Percentiles rank a stretch among this genome's conserved stretches.
Conservation (phyloP, 2,888 invertebrate genomes). For the Cephus rjabovi region DNA sequence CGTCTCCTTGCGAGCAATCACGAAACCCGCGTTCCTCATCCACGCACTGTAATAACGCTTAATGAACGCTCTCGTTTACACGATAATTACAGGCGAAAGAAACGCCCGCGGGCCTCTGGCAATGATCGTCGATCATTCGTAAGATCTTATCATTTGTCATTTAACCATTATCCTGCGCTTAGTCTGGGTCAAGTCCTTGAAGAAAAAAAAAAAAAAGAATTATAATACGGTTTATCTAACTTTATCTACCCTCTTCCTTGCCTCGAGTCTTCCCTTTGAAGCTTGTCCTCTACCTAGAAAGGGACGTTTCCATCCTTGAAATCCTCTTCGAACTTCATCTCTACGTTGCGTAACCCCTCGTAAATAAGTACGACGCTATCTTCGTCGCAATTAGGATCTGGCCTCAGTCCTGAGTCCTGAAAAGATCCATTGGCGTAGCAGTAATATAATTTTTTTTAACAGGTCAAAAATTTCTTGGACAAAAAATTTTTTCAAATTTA, state of each 20-base stretch:
- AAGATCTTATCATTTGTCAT: not conserved
- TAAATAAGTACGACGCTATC: conserved; percentile 28
- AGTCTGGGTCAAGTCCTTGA: not conserved
- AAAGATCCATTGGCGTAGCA: not conserved
- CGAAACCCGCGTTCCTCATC: not conserved
- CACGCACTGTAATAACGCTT: conserved; percentile 15
- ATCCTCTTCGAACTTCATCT: not conserved
- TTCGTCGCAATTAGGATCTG: conserved; percentile 32
- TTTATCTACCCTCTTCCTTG: not conserved
- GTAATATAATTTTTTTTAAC: not conserved
- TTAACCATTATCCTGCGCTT: not conserved
- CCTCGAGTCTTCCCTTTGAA: not conserved
- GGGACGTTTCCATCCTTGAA: not conserved
- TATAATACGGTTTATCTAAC: not conserved
- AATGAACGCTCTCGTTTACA: conserved; percentile 45
- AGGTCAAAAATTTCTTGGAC: not conserved
- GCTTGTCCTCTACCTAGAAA: not conserved
- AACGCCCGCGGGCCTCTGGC: not conserved
- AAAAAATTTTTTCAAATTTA: not conserved
- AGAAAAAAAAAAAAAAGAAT: not conserved
- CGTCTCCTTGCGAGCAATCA: not conserved
- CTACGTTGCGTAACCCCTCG: conserved; percentile 20
- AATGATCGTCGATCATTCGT: not conserved
- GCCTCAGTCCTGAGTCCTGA: conserved; percentile 22
- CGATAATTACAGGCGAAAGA: conserved; percentile 42